Base-by-base conservation (phyloP, 2,797 vertebrate species). In the Spinibarbus caldwelli region DNA sequence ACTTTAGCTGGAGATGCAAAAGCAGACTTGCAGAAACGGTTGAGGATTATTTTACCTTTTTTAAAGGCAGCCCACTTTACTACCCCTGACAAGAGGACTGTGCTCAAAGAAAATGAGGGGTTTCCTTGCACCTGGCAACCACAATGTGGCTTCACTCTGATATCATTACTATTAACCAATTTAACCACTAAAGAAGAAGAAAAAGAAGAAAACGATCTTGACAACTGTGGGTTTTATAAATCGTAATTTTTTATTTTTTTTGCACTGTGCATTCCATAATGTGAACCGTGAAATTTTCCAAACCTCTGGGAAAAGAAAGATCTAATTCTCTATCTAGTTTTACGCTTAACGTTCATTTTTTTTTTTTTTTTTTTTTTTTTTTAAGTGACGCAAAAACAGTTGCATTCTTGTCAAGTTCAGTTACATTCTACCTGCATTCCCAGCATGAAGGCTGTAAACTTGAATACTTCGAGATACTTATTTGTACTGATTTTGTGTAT, bases 231-330 rank as follows among this genome's bases (percentile, higher is more conserved):
- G 83, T 38, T 45, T 79, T 82, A 52, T 49, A 21, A 80, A 64
- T 49, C 54, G 31, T 84, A 14, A 36, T 87, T 88, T 85, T 91
- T 62, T 90, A n/a, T 85, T 82, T 87, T 91, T 90, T 93, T 93
- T 93, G 95, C 95, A 96, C 95, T 96, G 94, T 95, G 94, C 93
- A 94, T 95, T 95, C 95, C 94, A 91, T 94, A 96, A 95, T 96
- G 95, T 96, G 95, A 96, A 96, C 92, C 89, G 89, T 93, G 91
- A 92, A 90, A 90, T 92, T 93, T 88, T 94, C 92, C 93, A 93
- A 94, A 94, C 89, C 91, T 94, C 93, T 92, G 92, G 93, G 93
- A 91, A 87, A 85, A 89, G 78, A 84, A 84, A 67, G 47, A 84
- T 93, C 75, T 89, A 89, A 91, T 85, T 91, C 67, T 64, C 31